Conservation (phyloP, 2,113 vertebrate species). For the Struthio camelus region DNA sequence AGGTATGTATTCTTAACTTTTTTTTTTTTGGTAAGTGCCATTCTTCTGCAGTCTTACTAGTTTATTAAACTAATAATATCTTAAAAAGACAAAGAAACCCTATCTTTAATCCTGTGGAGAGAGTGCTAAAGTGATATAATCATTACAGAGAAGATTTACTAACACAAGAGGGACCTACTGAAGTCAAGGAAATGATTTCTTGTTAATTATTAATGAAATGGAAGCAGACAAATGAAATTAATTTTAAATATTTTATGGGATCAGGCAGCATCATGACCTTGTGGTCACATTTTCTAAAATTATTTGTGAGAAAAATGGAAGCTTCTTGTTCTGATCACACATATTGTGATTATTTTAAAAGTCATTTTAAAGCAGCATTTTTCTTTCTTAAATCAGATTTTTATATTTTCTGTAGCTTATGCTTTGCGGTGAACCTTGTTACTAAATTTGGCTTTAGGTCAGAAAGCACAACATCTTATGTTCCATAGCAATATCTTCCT, state of each 20-base stretch:
- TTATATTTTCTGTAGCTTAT: background rate
- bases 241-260: constrained; percentile 52
- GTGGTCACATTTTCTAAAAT: background rate
- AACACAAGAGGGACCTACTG: background rate
- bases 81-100: background rate
- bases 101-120: background rate
- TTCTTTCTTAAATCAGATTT: background rate
- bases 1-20: background rate
- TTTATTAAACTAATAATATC: background rate
- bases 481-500: background rate
- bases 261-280: background rate
- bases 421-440: background rate
- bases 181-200: constrained; percentile 16
- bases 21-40: background rate
- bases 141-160: background rate
- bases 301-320: background rate
- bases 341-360: background rate
- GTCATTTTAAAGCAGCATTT: background rate
- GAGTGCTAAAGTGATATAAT: background rate
- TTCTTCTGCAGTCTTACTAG: background rate
- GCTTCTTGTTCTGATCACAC: background rate
- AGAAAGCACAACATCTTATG: background rate
- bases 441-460: background rate
- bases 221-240: constrained; percentile 43
- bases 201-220: constrained; percentile 37